phyloP scores from a whole-genome alignment of 2,888 invertebrate species.

The Lepidocyrtoides sp. region DNA sequence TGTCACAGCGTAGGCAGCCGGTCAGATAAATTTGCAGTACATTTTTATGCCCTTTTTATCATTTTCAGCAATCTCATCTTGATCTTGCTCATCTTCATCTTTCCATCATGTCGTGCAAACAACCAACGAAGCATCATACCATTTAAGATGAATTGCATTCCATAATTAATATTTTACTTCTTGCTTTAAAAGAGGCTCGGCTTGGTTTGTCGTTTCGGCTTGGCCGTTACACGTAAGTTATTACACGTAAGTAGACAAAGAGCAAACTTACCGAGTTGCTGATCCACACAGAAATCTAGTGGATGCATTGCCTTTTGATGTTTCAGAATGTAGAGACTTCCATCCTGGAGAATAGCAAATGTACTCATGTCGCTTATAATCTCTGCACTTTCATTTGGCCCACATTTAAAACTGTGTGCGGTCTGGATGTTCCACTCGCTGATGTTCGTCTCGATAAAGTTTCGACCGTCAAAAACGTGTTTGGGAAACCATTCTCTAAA shows the following conservation, averaged over 20 bases:
- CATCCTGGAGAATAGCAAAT: conserved; percentile 82
- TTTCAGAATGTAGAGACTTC: conserved; percentile 81
- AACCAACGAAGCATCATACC: too few species aligned
- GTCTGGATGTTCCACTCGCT: conserved; percentile 82
- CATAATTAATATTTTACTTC: conserved; percentile 1
- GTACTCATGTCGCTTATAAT: conserved; percentile 81
- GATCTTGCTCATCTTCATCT: background rate
- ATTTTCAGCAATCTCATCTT: background rate
- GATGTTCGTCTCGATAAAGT: conserved; percentile 77
- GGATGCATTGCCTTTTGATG: conserved; percentile 77
- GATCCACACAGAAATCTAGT: conserved; percentile 84
- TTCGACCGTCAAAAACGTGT: conserved; percentile 75
- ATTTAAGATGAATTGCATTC: background rate
- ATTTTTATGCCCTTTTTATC: background rate
- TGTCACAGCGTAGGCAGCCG: background rate
- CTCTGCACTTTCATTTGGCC: conserved; percentile 77
- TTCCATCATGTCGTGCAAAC: too few species aligned
- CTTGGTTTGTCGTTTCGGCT: background rate
- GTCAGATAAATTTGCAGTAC: background rate
- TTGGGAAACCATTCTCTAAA: conserved; percentile 83
- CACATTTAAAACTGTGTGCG: conserved; percentile 78
- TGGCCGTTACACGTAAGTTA: too few species aligned
- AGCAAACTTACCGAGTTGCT: conserved; percentile 83
- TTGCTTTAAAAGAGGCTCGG: background rate
- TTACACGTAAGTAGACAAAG: too few species aligned